Evolutionary conservation across 2,113 vertebrate genomes (phyloP), one percentile per base, ranked within the genome.

Genomic region (Chrysochloris asiatica): DNA sequence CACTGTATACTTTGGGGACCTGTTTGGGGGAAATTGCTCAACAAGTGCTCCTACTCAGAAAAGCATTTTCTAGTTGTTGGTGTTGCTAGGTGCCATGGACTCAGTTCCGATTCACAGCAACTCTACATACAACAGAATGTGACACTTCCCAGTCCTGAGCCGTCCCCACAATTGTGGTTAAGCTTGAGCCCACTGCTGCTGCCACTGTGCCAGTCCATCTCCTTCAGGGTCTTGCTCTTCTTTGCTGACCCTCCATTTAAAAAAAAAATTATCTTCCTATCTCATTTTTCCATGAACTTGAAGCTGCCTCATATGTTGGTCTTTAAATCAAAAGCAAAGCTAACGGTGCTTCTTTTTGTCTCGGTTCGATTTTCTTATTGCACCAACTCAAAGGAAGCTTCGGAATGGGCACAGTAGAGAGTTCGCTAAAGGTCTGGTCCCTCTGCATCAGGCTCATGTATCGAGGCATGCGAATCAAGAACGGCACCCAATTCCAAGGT

Each of bases 241-340:
- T n/a, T n/a, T n/a, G n/a, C n/a, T n/a, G n/a, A n/a, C n/a, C n/a
- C n/a, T n/a, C n/a, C n/a, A n/a, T n/a, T n/a, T n/a, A n/a, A n/a
- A n/a, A n/a, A n/a, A n/a, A n/a, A n/a, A n/a, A n/a, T n/a, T n/a
- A n/a, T n/a, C n/a, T n/a, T n/a, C n/a, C n/a, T n/a, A n/a, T n/a
- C n/a, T n/a, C n/a, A n/a, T n/a, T n/a, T n/a, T n/a, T n/a, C n/a
- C n/a, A n/a, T n/a, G n/a, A n/a, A n/a, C n/a, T n/a, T n/a, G n/a
- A n/a, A n/a, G n/a, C n/a, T n/a, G n/a, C n/a, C n/a, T n/a, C n/a
- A n/a, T 0, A 6, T 17, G 19, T 12, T 30, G 3, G 28, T 52
- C 72, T 59, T 82, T 48, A 17, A 69, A 52, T 17, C 36, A 80
- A 84, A 84, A 33, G 30, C 48, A 85, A 95, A 67, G 48, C 30